Evolutionary conservation across 2,113 vertebrate species (phyloP).

Genomic region (Trochalopteron elliotii): DNA sequence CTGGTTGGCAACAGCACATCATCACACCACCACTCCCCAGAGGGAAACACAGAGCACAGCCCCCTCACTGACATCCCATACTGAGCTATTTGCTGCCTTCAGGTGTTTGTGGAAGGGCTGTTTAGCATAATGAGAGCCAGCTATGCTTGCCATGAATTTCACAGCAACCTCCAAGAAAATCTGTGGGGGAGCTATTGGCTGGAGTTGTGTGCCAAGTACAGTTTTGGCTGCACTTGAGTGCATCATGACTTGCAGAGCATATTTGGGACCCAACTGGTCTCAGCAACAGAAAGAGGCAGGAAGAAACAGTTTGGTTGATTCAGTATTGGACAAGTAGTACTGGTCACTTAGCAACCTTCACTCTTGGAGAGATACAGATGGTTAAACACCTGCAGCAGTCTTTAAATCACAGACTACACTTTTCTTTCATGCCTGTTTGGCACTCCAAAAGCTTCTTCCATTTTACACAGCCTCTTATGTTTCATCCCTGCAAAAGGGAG

Average conservation of each 20-base stretch:
- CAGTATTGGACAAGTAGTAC: background rate
- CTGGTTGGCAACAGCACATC: background rate
- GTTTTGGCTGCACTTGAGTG: background rate
- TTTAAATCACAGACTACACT: background rate
- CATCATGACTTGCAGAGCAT: background rate
- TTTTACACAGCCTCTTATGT: background rate
- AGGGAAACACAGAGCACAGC: background rate
- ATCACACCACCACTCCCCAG: background rate
- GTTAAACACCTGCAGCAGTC: slow-evolving; percentile 6
- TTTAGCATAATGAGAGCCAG: background rate
- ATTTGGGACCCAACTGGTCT: background rate
- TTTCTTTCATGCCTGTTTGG: background rate
- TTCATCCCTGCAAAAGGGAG: background rate
- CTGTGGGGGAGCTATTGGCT: background rate
- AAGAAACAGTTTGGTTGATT: background rate
- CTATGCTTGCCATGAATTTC: background rate
- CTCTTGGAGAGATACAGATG: background rate
- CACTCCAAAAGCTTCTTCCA: background rate
- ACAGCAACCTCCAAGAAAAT: background rate
- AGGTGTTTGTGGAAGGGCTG: slow-evolving; percentile 21
- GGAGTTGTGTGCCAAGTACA: background rate
- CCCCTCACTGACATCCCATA: background rate
- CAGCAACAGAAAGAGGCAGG: background rate
- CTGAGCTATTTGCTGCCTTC: background rate
- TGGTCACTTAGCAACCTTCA: slow-evolving; percentile 40